Percentiles rank a stretch among this genome's conserved stretches.
Evolutionary conservation across 1,140 invertebrate species (phyloP).

Genomic region (Bombyx mori): DNA sequence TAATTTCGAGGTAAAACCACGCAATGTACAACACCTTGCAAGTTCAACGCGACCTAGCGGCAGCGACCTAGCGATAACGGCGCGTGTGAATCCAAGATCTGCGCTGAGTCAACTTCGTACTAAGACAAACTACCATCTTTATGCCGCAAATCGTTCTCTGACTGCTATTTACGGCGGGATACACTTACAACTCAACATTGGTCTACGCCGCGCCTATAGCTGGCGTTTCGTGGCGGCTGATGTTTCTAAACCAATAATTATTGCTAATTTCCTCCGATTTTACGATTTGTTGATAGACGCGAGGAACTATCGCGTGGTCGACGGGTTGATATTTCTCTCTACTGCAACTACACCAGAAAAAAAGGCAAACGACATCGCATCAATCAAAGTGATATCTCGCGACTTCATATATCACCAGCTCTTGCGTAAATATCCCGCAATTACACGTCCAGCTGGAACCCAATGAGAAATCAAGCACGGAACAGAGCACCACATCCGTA

Average conservation of each 20-base stretch:
- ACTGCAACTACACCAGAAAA: neutral
- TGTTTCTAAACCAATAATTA: slow-evolving; percentile 3
- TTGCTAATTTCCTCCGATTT: neutral
- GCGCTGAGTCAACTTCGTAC: neutral
- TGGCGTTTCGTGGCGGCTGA: slow-evolving; percentile 2
- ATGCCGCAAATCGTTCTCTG: neutral
- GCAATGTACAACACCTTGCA: neutral
- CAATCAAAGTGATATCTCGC: neutral
- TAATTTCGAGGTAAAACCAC: neutral
- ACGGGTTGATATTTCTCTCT: neutral
- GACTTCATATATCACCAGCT: too few species aligned
- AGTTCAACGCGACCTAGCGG: neutral
- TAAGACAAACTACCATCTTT: neutral
- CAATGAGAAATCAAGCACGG: too few species aligned
- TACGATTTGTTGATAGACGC: neutral
- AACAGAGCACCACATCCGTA: too few species aligned
- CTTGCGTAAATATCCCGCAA: too few species aligned
- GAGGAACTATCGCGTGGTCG: neutral
- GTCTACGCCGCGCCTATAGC: neutral
- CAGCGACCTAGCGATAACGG: neutral
- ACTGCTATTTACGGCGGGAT: neutral
- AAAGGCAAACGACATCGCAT: neutral
- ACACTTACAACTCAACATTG: neutral
- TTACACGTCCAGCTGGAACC: too few species aligned
- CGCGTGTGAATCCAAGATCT: neutral